Evolutionary conservation across 2,113 vertebrate species (phyloP).

Genomic region (Pangasianodon hypophthalmus): DNA sequence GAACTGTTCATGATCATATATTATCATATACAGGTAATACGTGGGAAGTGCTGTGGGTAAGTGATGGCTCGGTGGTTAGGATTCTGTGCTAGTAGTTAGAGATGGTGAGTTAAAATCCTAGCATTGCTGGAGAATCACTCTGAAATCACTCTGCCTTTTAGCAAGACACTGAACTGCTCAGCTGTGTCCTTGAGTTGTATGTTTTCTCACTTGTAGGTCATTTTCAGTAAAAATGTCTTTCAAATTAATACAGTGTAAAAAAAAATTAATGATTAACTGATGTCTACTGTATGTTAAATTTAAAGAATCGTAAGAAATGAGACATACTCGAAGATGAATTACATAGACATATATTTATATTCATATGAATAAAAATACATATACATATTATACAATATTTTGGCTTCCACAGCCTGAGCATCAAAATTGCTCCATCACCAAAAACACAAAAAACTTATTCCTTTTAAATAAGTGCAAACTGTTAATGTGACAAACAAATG

Average conservation of each 20-base stretch:
- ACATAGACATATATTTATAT: slow-evolving; percentile 84
- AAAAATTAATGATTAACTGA: not conserved
- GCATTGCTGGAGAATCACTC: not conserved
- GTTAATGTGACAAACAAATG: slow-evolving; percentile 78
- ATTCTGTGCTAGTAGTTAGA: not conserved
- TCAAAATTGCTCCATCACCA: slow-evolving; percentile 72
- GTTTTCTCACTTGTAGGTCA: not conserved
- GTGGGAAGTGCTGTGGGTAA: not conserved
- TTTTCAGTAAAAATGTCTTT: not conserved
- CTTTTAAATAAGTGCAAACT: slow-evolving; percentile 85
- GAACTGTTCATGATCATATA: not conserved
- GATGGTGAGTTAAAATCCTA: not conserved
- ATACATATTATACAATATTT: slow-evolving; percentile 79
- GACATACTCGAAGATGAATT: slow-evolving; percentile 63
- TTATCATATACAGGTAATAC: not conserved
- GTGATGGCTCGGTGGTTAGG: not conserved
- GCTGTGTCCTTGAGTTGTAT: not conserved
- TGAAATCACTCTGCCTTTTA: not conserved
- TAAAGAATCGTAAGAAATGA: slow-evolving; percentile 8
- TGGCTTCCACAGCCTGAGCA: slow-evolving; percentile 64
- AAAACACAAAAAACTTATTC: slow-evolving; percentile 67
- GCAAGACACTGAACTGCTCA: not conserved
- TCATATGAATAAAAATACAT: slow-evolving; percentile 83
- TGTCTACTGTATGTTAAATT: not conserved
- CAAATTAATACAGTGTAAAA: not conserved